Percentiles rank a stretch among this genome's conserved stretches.
Conservation (phyloP, 2,888 invertebrate species). For the Ashinkailepas kermadecensis region DNA sequence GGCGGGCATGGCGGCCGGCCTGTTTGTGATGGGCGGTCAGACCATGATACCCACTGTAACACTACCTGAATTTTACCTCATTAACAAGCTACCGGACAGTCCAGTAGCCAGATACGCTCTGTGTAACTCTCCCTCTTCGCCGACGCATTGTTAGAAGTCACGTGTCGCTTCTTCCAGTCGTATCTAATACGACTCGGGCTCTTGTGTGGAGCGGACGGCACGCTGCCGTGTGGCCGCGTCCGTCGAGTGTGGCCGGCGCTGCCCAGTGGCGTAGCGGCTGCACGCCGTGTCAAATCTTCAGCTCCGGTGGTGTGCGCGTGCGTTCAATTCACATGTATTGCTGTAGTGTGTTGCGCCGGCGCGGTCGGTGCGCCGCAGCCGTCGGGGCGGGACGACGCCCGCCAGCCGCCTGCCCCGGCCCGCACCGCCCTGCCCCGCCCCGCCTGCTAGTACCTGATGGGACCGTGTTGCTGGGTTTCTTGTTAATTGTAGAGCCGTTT, state of each 20-base stretch:
- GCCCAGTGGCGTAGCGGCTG: not conserved
- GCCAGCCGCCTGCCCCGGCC: not conserved
- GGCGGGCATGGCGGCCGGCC: not conserved
- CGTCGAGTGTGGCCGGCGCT: not conserved
- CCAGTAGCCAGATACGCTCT: not conserved
- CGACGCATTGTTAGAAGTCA: no score
- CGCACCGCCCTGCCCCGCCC: not conserved
- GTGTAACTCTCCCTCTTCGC: not conserved
- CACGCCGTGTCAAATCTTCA: slow-evolving; percentile 13
- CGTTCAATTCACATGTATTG: not conserved
- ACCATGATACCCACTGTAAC: slow-evolving; percentile 15
- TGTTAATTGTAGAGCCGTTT: slow-evolving; percentile 16
- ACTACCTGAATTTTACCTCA: slow-evolving; percentile 23
- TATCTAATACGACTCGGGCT: not conserved
- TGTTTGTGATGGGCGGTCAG: slow-evolving; percentile 16
- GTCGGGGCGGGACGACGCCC: not conserved
- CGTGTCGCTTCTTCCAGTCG: not conserved
- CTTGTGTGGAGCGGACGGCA: not conserved
- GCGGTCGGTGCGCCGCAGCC: not conserved
- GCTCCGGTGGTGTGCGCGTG: not conserved
- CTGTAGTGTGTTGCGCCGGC: not conserved
- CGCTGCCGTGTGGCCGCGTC: not conserved
- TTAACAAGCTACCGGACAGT: slow-evolving; percentile 17
- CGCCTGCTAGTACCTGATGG: slow-evolving; percentile 19
- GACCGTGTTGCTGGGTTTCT: slow-evolving; percentile 19